Conservation (phyloP, 2,888 invertebrate species). For the Phaonia tiefii region DNA sequence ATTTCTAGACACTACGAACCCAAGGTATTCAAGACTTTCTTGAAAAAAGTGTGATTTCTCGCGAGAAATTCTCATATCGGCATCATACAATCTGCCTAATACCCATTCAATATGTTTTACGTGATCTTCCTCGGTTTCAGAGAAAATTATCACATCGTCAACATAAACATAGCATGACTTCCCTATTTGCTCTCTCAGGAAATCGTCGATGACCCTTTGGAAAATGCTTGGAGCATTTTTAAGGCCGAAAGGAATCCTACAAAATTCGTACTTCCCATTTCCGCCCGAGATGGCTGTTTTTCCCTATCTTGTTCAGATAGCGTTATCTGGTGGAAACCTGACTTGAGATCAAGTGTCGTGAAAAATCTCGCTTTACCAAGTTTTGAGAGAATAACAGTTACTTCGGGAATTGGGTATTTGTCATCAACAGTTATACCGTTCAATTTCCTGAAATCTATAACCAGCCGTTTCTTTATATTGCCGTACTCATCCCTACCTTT, state of each 20-base stretch:
- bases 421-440: constrained; percentile 60
- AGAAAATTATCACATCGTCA: constrained; percentile 50
- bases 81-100: constrained; percentile 20
- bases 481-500: constrained; percentile 42
- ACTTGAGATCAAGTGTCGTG: constrained; percentile 59
- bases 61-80: constrained; percentile 48
- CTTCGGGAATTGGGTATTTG: constrained; percentile 62
- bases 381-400: constrained; percentile 45
- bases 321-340: constrained; percentile 63
- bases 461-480: constrained; percentile 40
- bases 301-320: constrained; percentile 26
- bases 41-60: constrained; percentile 56
- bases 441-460: constrained; percentile 22
- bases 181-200: constrained; percentile 47
- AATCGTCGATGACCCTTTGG: too few relatives aligned
- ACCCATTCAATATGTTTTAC: constrained; percentile 40
- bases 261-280: constrained; percentile 60
- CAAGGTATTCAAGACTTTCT: constrained; percentile 6
- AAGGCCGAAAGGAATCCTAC: constrained; percentile 42
- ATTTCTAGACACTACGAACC: constrained; percentile 21
- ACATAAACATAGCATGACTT: constrained; percentile 56
- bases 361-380: constrained; percentile 53
- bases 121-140: too few relatives aligned
- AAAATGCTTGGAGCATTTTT: constrained; percentile 48
- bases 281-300: not conserved